Evolutionary conservation across 2,888 invertebrate genomes (phyloP), one percentile per base, ranked within the genome.

Genomic region (Sphaerophoria taeniata): DNA sequence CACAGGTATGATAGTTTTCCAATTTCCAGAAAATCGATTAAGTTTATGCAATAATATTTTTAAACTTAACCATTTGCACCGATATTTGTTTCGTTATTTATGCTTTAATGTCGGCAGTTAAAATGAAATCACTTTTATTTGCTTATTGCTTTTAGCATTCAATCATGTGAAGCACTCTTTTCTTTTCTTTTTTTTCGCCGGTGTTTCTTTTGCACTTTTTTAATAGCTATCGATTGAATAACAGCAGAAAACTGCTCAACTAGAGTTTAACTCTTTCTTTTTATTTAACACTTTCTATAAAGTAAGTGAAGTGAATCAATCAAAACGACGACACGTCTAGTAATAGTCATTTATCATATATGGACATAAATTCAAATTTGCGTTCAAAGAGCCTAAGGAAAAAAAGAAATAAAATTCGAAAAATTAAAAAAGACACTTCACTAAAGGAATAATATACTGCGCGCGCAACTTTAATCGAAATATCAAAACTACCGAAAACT

Each of bases 221-320:
- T 43, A 45, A 83, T 83, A 80, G 84, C 80, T 80, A 73, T 78
- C 82, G 55, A 55, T 79, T 51, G 39, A 53, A 36, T 34, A 14
- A 16, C 14, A 14, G 14, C 24, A 53, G 3, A 45, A 34, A 75
- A 58, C 81, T 81, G 77, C 39, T 73, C 70, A 80, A 76, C 81
- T 76, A 80, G 80, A 75, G 67, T 9, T 39, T 74, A 51, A 76
- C 47, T 77, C 55, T 76, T 70, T 85, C 58, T 72, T 51, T 77
- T 49, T 81, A 77, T 77, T 85, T 73, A 81, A 85, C 85, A 85
- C 85, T 85, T 85, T 85, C 85, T 81, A 81, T 77, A 77, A 81
- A 43, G 24, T 60, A 49, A 65, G 65, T 65, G 49, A 65, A 49
- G 69, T 72, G 80, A 65, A 85, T 85, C 81, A 81, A 85, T 85